Conservation (phyloP, 2,888 invertebrate species). For the Hypena proboscidalis region DNA sequence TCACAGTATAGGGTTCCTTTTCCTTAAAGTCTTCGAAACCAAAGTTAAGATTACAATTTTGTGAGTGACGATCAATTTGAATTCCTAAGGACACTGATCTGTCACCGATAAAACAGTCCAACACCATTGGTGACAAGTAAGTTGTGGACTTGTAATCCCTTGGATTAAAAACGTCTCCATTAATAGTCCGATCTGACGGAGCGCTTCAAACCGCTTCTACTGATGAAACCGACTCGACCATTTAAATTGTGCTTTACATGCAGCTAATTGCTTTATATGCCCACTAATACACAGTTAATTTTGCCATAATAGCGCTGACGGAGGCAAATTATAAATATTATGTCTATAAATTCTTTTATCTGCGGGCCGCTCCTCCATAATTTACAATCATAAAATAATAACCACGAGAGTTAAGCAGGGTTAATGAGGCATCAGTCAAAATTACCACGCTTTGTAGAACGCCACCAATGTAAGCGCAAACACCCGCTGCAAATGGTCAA, state of each 20-base stretch:
- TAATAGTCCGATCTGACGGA: conserved; percentile 47
- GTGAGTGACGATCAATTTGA: conserved; percentile 71
- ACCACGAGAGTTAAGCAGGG: conserved; percentile 63
- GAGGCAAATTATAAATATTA: conserved; percentile 66
- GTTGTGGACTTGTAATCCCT: conserved; percentile 74
- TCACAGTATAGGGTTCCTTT: conserved; percentile 44
- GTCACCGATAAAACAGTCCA: conserved; percentile 79
- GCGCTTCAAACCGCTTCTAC: conserved; percentile 20
- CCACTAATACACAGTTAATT: conserved; percentile 59
- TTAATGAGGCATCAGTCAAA: conserved; percentile 68
- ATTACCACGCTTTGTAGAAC: conserved; percentile 55
- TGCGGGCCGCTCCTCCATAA: conserved; percentile 61
- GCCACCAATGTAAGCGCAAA: conserved; percentile 50
- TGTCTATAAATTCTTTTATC: conserved; percentile 62
- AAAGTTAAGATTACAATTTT: conserved; percentile 47
- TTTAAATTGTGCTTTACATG: conserved; percentile 45
- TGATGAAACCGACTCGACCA: conserved; percentile 46
- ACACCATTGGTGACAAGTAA: conserved; percentile 79
- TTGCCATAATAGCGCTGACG: conserved; percentile 56
- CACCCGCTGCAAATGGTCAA: conserved; percentile 49
- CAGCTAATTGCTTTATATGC: conserved; percentile 54
- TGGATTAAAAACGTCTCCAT: conserved; percentile 64
- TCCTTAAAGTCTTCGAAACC: conserved; percentile 17
- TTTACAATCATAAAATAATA: conserved; percentile 70
- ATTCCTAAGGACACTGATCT: conserved; percentile 81